Evolutionary conservation across 2,797 vertebrate species (phyloP), one percentile per base, ranked within the genome.

Genomic region (Pitangus sulphuratus): DNA sequence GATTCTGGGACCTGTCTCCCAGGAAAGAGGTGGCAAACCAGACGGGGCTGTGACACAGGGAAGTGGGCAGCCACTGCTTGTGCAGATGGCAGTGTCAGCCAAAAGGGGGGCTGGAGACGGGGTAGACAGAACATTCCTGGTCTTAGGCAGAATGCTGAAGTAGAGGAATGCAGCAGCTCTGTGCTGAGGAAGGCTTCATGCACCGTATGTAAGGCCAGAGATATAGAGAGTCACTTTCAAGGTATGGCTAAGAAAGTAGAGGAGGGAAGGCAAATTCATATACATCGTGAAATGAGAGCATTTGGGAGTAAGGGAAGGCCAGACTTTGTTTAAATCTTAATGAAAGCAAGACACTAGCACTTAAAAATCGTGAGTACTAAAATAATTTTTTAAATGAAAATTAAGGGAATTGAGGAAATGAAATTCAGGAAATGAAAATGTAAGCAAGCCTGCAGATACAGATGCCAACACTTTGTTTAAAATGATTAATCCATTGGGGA

Each of bases 341-440:
- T 42, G 82, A 76, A 87, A 84, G 40, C 40, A 87, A 84, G 35
- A 28, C 15, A 56, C 11, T 56, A 74, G 51, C 28, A 22, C 48
- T 64, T 58, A 57, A 58, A 90, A 89, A 69, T 80, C 24, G 33
- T 72, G 45, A 16, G 22, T 58, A 51, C 18, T 72, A 47, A 37
- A 75, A 69, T 8, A 62, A 21, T 31, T 39, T 42, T 86, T 89
- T 4, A 5, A 58, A 56, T 64, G 1, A 54, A 78, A 85, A 87
- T 62, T 70, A 83, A 78, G 39, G 16, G 50, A 87, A 77, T 56
- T 77, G 56, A 77, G 75, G 94, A 94, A 91, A 90, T 90, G 13
- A 61, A 91, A 60, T 86, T 50, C 72, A 84, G 94, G 87, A 94
- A 95, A 88, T 18, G 7, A 89, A 93, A 72, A 86, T 2, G 18